Conservation (phyloP, 2,797 vertebrate genomes). For the Pelodytes ibericus region DNA sequence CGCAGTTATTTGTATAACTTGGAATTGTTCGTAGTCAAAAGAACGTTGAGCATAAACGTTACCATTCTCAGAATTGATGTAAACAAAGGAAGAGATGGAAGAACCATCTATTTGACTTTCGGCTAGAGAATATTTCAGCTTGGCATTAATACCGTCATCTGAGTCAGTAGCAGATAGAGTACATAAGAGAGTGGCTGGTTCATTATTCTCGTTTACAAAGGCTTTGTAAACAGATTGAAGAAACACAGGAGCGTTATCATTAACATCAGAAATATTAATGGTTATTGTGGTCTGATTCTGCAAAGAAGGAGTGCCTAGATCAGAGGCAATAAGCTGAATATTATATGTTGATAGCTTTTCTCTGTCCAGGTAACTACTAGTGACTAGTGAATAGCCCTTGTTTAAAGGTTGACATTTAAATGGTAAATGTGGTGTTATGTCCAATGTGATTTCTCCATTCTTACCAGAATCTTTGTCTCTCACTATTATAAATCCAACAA, state of each 20-base stretch:
- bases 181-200: conserved; percentile 77
- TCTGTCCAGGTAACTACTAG: conserved; percentile 80
- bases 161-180: conserved; percentile 81
- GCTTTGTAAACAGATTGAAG: conserved; percentile 77
- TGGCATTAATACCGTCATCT: conserved; percentile 75
- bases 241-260: conserved; percentile 79
- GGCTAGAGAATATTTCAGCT: conserved; percentile 72
- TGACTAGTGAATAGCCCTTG: conserved; percentile 57
- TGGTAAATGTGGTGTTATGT: conserved; percentile 11
- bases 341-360: conserved; percentile 82
- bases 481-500: conserved; percentile 32
- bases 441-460: conserved; percentile 34
- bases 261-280: conserved; percentile 69
- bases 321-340: conserved; percentile 82
- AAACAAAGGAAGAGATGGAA: conserved; percentile 78
- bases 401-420: conserved; percentile 33
- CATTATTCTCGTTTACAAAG: conserved; percentile 82
- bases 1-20: conserved; percentile 79
- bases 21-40: conserved; percentile 86
- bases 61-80: conserved; percentile 87
- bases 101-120: conserved; percentile 62
- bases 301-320: conserved; percentile 83
- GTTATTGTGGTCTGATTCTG: conserved; percentile 78
- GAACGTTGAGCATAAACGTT: conserved; percentile 84
- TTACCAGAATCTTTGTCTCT: conserved; percentile 43